phyloP scores from a whole-genome alignment of 2,113 vertebrate genomes.

The Ancistrus triradiatus region DNA sequence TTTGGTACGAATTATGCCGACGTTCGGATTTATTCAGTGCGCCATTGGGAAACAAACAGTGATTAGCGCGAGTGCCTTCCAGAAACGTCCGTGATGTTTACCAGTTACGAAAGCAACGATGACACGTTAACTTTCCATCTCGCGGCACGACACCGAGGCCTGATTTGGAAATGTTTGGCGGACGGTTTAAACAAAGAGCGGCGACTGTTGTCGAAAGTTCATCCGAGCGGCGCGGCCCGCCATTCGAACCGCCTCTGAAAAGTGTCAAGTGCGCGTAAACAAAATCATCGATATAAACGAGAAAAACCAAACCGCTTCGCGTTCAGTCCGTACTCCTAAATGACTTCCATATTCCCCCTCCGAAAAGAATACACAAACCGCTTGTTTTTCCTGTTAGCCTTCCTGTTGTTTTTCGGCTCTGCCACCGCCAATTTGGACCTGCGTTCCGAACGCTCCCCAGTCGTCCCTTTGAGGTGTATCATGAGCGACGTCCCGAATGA shows the following conservation, averaged over 20 bases:
- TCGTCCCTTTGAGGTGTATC: slow-evolving; percentile 52
- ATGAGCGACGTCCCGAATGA: slow-evolving; percentile 40
- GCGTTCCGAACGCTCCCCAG: slow-evolving; percentile 35
- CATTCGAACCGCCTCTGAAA: slow-evolving; percentile 39
- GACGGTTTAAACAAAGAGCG: slow-evolving; percentile 4
- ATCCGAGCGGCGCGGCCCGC: slow-evolving; percentile 3
- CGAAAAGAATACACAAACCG: not conserved
- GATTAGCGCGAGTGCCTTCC: not conserved
- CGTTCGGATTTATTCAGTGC: not conserved
- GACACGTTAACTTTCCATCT: not conserved
- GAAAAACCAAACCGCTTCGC: slow-evolving; percentile 15
- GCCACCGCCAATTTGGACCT: slow-evolving; percentile 55
- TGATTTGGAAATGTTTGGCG: slow-evolving; percentile 8
- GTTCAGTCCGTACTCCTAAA: not conserved
- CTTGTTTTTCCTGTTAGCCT: not conserved
- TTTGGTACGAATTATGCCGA: not conserved
- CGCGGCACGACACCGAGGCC: not conserved
- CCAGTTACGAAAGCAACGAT: not conserved
- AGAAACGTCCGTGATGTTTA: not conserved
- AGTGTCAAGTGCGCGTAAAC: slow-evolving; percentile 54
- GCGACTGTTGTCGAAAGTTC: no score
- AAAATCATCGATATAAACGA: slow-evolving; percentile 31
- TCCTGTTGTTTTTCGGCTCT: slow-evolving; percentile 37
- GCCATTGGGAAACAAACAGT: slow-evolving; percentile 18
- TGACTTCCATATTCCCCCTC: slow-evolving; percentile 4